These are phyloP conservation scores for Pollimyrus isidori DNA, from an alignment of 2,113 vertebrate genomes.

Conservation along the genomic window DNA sequence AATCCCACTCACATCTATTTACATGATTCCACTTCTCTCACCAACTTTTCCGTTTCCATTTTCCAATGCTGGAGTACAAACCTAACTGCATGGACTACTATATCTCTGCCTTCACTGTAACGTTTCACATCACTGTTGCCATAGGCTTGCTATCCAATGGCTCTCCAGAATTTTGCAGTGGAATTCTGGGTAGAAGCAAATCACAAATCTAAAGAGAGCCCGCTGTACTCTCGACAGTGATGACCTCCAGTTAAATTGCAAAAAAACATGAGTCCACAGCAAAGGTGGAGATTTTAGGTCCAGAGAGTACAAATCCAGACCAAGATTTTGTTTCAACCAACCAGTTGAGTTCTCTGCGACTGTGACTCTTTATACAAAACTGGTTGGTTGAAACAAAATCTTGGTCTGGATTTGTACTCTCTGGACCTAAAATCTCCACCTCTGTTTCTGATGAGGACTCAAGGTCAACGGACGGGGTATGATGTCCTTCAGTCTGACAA, in stretches of 20 bases:
- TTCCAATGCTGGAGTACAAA: neutral
- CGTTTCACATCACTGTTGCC: neutral
- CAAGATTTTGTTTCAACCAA: too few relatives aligned
- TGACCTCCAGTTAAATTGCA: neutral
- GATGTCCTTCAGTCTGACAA: conserved; percentile 65
- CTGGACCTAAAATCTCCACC: too few relatives aligned
- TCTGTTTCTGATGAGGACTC: conserved; percentile 60
- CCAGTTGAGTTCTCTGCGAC: too few relatives aligned
- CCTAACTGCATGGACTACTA: neutral
- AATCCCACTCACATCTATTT: conserved; percentile 50
- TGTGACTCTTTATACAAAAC: too few relatives aligned
- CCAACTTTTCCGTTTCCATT: neutral
- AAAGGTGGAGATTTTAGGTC: too few relatives aligned
- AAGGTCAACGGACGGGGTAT: conserved; percentile 45
- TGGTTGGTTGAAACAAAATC: too few relatives aligned
- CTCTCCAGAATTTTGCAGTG: neutral
- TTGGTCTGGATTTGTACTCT: too few relatives aligned
- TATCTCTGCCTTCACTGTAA: neutral
- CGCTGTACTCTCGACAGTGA: neutral
- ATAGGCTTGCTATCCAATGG: neutral
- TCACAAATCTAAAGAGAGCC: neutral
- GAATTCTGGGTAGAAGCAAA: neutral
- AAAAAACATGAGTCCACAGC: neutral
- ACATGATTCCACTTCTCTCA: conserved; percentile 18
- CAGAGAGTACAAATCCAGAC: too few relatives aligned